Evolutionary conservation across 2,888 invertebrate species (phyloP).

Genomic region (Eupelmus urozonus): DNA sequence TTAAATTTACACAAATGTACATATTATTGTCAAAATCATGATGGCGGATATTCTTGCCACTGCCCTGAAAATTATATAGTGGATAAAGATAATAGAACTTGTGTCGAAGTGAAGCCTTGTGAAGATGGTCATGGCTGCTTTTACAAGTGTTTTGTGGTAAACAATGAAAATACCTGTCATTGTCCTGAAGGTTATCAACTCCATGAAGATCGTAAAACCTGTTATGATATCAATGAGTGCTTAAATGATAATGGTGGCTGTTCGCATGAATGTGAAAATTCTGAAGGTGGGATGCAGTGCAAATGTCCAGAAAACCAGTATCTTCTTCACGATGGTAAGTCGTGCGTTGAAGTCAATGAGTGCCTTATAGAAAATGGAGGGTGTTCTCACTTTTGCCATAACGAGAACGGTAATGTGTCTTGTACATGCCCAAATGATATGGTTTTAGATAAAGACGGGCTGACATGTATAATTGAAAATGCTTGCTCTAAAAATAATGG

Average conservation of each 20-base stretch:
- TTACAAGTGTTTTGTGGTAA: slow-evolving; percentile 80
- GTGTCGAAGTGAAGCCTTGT: slow-evolving; percentile 74
- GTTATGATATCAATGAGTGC: slow-evolving; percentile 74
- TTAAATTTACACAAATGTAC: slow-evolving; percentile 66
- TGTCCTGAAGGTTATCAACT: slow-evolving; percentile 80
- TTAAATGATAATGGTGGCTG: slow-evolving; percentile 80
- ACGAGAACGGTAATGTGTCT: slow-evolving; percentile 77
- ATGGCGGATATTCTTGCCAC: slow-evolving; percentile 78
- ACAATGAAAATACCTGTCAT: slow-evolving; percentile 81
- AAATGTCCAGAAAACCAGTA: slow-evolving; percentile 78
- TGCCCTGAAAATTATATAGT: slow-evolving; percentile 77
- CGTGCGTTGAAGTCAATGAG: slow-evolving; percentile 79
- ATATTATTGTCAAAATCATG: slow-evolving; percentile 69
- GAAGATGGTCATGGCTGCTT: slow-evolving; percentile 76
- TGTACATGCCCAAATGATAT: slow-evolving; percentile 79
- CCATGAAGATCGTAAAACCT: slow-evolving; percentile 67
- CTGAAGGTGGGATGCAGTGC: slow-evolving; percentile 74
- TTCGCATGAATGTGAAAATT: slow-evolving; percentile 75
- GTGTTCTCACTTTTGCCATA: slow-evolving; percentile 80
- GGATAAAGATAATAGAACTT: slow-evolving; percentile 68
- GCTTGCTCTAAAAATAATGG: slow-evolving; percentile 77
- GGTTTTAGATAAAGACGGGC: slow-evolving; percentile 67
- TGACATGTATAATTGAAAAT: slow-evolving; percentile 78
- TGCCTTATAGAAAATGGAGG: slow-evolving; percentile 78
- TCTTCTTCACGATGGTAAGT: slow-evolving; percentile 73